Base-by-base conservation (phyloP, 2,888 invertebrate species). In the Acanthopleura granulata region DNA sequence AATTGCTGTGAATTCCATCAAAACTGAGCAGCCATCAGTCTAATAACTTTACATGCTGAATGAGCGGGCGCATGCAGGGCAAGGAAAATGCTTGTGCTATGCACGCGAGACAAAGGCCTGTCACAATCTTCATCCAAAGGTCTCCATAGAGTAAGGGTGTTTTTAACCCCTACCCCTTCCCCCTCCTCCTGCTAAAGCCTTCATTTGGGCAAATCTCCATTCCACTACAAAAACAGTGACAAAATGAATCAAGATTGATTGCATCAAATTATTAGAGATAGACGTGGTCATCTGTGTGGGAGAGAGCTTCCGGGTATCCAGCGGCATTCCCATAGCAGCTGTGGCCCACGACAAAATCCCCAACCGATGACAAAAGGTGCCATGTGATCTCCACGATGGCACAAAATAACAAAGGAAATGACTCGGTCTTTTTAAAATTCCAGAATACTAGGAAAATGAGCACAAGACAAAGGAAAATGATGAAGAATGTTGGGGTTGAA, bases 171-270 rank as follows among this genome's bases (percentile, higher is more conserved):
- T 22, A 22, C 66, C 66, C 66, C 16, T 18, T 57, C 57, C 22
- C 57, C 18, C 22, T 57, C 57, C 57, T n/a, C 22, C 57, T n/a
- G 22, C 4, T 22, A 57, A 57, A 57, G 57, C 57, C 57, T 57
- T 57, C 57, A 57, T 57, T 57, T n/a, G 57, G 22, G 57, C n/a
- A 57, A 57, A 57, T 57, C 57, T 57, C 57, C 66, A 66, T 66
- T 66, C 66, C 66, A 27, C 66, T 66, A 66, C 29, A 3, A 66
- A n/a, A 66, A 66, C 66, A 27, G 27, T 66, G 66, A 66, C 66
- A 66, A 66, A 66, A 66, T 27, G 22, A 22, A 27, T 66, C 66
- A 22, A 27, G 66, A 66, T 66, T 66, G 66, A 66, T 66, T 27
- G 66, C 25, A 22, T 66, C 27, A 66, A 66, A 66, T 66, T 27